These are phyloP conservation scores for Halictus rubicundus DNA, from an alignment of 1,140 invertebrate genomes.

Conservation along the genomic window DNA sequence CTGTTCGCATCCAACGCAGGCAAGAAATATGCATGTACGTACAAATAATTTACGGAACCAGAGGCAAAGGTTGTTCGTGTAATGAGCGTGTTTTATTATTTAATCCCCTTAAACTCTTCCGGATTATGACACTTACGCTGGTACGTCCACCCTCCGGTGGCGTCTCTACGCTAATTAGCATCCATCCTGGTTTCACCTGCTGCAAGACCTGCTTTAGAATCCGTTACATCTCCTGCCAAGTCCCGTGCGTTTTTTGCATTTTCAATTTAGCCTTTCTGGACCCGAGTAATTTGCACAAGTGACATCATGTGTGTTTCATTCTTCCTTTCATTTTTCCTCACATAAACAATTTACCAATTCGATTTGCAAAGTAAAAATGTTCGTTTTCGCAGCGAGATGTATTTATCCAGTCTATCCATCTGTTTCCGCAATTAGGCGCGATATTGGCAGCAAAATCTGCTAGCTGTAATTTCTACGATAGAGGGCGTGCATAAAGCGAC, in stretches of 20 bases:
- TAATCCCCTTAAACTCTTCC: conserved; percentile 61
- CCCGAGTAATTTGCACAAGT: conserved; percentile 13
- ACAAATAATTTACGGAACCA: conserved; percentile 20
- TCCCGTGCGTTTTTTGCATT: not conserved
- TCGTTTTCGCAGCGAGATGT: no score
- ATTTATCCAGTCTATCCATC: no score
- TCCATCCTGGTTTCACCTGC: conserved; percentile 28
- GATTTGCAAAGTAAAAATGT: no score
- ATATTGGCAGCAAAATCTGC: no score
- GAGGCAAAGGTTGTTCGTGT: conserved; percentile 32
- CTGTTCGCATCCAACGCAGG: not conserved
- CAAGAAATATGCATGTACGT: not conserved
- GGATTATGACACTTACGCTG: conserved; percentile 54
- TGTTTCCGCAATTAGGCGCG: no score
- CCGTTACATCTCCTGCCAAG: not conserved
- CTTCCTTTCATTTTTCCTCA: not conserved
- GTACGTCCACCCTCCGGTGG: not conserved
- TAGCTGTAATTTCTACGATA: no score
- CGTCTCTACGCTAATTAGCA: conserved; percentile 55
- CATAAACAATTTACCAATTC: not conserved
- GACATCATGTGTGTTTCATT: no score
- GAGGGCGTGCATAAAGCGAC: no score
- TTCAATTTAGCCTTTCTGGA: conserved; percentile 10
- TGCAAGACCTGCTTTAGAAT: conserved; percentile 2
- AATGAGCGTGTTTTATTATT: conserved; percentile 65